A percentile compares a stretch with the other conserved stretches of the same genome.
Evolutionary conservation across 53 echinoderm and acorn worm genomes (phyloP).

Genomic region (Arbacia lixula): DNA sequence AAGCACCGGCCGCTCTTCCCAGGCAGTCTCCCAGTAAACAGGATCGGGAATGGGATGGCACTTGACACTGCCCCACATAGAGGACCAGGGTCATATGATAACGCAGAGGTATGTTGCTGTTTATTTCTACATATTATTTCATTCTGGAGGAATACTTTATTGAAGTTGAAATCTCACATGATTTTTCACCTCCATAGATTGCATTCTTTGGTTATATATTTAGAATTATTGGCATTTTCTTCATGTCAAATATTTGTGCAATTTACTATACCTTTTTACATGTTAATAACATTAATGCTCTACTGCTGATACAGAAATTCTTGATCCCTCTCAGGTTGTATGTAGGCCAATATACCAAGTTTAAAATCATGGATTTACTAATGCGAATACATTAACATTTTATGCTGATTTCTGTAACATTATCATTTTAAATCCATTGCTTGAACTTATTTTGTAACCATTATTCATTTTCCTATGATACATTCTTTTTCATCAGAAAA

Average conservation of each 20-base stretch:
- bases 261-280: no score
- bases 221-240: no score
- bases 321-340: no score
- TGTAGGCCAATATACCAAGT: neutral
- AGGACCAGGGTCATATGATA: slow-evolving; percentile 89
- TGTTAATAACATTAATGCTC: no score
- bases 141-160: no score
- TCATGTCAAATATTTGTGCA: no score
- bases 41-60: slow-evolving; percentile 77
- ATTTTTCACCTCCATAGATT: no score
- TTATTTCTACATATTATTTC: neutral
- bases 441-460: no score
- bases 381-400: neutral
- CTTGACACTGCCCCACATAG: slow-evolving; percentile 75
- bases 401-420: neutral
- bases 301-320: no score
- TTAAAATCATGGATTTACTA: neutral
- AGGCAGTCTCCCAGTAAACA: slow-evolving; percentile 76
- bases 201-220: no score
- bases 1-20: slow-evolving; percentile 84
- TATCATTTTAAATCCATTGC: neutral
- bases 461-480: no score
- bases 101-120: slow-evolving; percentile 88
- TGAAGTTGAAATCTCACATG: no score
- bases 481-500: slow-evolving; percentile 77